Evolutionary conservation across 2,113 vertebrate genomes (phyloP).

Genomic region (Podocnemis expansa): DNA sequence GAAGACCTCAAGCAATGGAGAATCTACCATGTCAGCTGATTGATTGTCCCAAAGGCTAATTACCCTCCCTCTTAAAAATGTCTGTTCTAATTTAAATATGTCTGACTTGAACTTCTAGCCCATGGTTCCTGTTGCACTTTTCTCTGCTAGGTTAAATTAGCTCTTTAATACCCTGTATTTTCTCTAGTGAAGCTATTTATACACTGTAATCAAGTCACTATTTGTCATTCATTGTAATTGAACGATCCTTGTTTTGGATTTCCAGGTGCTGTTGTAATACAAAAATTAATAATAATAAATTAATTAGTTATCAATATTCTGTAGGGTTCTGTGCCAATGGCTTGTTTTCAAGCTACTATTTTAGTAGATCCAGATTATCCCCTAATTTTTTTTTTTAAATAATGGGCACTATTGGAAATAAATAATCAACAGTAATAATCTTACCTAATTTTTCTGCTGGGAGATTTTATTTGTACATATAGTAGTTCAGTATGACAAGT

Average conservation of each 20-base stretch:
- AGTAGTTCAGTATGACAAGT: not conserved
- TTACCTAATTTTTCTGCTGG: not conserved
- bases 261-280: not conserved
- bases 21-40: not conserved
- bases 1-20: constrained; percentile 36
- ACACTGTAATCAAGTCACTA: not conserved
- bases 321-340: not conserved
- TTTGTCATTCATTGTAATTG: not conserved
- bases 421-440: not conserved
- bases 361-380: not conserved
- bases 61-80: not conserved
- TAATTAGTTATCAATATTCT: constrained; percentile 7
- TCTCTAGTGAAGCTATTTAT: not conserved
- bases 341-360: constrained; percentile 14
- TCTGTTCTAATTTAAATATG: constrained; percentile 46
- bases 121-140: not conserved
- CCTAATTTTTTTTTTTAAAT: not conserved
- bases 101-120: not conserved
- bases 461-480: not conserved
- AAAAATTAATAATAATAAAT: not conserved
- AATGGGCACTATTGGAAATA: not conserved
- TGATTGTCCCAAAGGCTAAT: not conserved
- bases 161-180: not conserved
- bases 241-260: not conserved
- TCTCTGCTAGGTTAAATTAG: not conserved